phyloP scores from a whole-genome alignment of 2,113 vertebrate genomes.

The Mugil cephalus region DNA sequence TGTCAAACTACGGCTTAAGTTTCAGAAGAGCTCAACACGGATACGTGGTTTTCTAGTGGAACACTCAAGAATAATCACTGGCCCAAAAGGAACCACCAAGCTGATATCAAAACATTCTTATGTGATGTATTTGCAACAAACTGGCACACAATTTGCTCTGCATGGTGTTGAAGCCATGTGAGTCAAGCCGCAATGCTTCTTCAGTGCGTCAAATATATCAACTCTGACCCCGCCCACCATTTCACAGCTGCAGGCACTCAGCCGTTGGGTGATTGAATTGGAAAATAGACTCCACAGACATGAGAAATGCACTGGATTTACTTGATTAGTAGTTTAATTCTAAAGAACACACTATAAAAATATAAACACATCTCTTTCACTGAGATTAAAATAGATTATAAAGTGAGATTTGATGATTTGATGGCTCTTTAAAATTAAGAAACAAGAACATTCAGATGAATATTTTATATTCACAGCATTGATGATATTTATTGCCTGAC shows the following conservation, averaged over 20 bases:
- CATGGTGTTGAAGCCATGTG: not conserved
- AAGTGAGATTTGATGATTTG: not conserved
- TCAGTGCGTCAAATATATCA: constrained; percentile 3
- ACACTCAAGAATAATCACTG: not conserved
- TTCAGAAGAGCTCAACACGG: not conserved
- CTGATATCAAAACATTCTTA: not conserved
- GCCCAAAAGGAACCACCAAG: not conserved
- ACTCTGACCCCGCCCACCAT: constrained; percentile 22
- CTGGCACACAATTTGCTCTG: constrained; percentile 7
- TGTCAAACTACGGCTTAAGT: not conserved
- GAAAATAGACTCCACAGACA: constrained; percentile 14
- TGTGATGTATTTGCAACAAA: not conserved
- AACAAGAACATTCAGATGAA: no score
- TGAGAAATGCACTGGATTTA: constrained; percentile 1
- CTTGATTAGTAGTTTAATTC: not conserved
- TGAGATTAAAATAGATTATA: not conserved
- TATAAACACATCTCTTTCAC: not conserved
- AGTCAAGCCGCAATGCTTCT: not conserved
- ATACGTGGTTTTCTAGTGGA: not conserved
- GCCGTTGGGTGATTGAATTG: constrained; percentile 28
- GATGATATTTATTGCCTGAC: not conserved
- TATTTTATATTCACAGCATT: not conserved
- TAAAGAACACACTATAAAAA: not conserved
- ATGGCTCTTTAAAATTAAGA: not conserved
- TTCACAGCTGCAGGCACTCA: constrained; percentile 31